phyloP scores from a whole-genome alignment of 2,888 invertebrate species.

The Graphium colonna region DNA sequence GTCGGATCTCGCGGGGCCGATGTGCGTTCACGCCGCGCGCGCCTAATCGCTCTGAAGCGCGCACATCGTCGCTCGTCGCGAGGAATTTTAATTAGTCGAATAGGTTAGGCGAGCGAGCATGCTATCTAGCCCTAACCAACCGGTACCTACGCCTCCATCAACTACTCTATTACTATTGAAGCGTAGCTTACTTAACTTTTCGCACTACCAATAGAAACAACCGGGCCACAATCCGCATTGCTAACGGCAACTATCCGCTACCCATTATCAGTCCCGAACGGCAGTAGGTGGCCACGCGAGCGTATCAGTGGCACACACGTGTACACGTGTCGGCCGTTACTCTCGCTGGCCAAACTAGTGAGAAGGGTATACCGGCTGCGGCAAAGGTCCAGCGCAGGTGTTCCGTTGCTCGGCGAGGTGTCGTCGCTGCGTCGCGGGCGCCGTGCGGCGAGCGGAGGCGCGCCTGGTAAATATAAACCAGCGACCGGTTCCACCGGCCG shows the following conservation, averaged over 20 bases:
- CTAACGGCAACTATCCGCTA: slow-evolving; percentile 1
- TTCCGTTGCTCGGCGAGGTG: slow-evolving; percentile 1
- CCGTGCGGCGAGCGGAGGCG: slow-evolving; percentile 35
- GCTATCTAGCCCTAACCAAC: no score
- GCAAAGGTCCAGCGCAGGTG: slow-evolving; percentile 31
- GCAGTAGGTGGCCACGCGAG: slow-evolving; percentile 1
- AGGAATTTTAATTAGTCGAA: slow-evolving; percentile 66
- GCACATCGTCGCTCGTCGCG: slow-evolving; percentile 50
- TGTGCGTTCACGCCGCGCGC: background rate
- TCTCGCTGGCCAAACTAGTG: slow-evolving; percentile 12
- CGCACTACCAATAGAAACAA: no score
- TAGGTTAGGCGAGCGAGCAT: slow-evolving; percentile 47
- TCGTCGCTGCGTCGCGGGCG: slow-evolving; percentile 36
- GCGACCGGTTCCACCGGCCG: slow-evolving; percentile 58
- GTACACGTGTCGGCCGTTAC: slow-evolving; percentile 2
- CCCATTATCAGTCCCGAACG: background rate
- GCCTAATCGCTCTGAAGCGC: slow-evolving; percentile 50
- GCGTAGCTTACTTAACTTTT: no score
- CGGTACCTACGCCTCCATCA: no score
- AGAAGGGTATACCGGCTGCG: no score
- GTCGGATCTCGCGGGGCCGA: slow-evolving; percentile 10
- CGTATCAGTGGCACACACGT: slow-evolving; percentile 10
- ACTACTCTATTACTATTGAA: no score
- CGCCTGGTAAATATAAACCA: slow-evolving; percentile 43
- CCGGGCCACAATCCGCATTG: no score